Evolutionary conservation across 64 coral and sea anemone genomes (phyloP), one percentile per base, ranked within the genome.

Genomic region (Montipora sp.): DNA sequence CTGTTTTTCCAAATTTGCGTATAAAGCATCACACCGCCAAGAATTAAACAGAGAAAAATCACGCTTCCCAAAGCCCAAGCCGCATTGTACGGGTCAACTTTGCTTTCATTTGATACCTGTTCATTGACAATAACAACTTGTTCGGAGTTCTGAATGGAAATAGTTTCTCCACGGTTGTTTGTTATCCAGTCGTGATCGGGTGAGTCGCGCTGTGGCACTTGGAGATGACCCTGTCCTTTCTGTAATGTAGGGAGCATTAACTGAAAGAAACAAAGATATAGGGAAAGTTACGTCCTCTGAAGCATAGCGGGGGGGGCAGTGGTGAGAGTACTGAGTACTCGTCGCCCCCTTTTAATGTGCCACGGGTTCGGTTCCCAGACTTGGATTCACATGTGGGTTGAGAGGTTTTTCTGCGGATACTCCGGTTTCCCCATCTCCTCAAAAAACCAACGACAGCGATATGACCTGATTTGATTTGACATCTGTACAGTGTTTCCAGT

Each of bases 31-130:
- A 98, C 92, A 49, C 90, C 53, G 27, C 91, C 55, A 23, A 98
- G 88, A 19, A 98, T 77, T 2, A 87, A 53, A 27, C 94, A 96
- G 1, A 99, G 87, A 77, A 99, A 99, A 1, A 99, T 77, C n/a
- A 99, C 88, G 27, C 94, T 96, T 4, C 94, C 98, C 0, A 99
- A 71, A 46, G 98, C 98, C 98, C 98, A 99, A 0, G 98, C 98
- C 2, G 98, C 98, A 88, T 99, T 94, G 1, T 79, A 89, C 5
- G 94, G 91, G 63, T 99, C 92, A 85, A 99, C 93, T 15, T 93
- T 91, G 20, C 23, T 83, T 47, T 59, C 75, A 15, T 23, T 92
- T 22, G 80, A 76, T 2, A 91, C 85, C 69, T 83, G 71, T 46
- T 71, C 90, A 24, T 87, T 73, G 20, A 97, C 83, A 70, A 98